Evolutionary conservation across 2,797 vertebrate species (phyloP).

Genomic region (Mastacembelus armatus): DNA sequence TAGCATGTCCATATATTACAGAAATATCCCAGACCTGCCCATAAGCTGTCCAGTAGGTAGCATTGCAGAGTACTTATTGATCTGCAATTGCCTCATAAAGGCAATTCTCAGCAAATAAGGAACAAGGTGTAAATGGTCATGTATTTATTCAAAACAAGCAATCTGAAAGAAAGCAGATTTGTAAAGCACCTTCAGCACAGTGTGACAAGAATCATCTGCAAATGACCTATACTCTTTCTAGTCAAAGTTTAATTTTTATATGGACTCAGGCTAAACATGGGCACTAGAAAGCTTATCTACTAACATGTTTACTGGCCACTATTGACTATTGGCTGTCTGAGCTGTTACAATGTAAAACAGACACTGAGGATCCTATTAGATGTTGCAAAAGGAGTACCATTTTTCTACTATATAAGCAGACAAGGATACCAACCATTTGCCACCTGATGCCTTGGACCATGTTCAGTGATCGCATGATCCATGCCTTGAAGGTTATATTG

Average conservation of each 20-base stretch:
- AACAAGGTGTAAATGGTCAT: constrained; percentile 52
- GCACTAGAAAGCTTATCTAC: background rate
- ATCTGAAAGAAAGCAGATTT: constrained; percentile 26
- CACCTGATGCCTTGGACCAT: background rate
- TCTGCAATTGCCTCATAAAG: constrained; percentile 64
- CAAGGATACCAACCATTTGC: background rate
- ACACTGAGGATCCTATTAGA: too few species aligned
- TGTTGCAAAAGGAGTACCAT: too few species aligned
- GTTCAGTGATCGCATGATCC: background rate
- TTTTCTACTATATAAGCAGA: background rate
- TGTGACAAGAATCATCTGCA: constrained; percentile 10
- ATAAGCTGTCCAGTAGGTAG: constrained; percentile 59
- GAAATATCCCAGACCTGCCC: constrained; percentile 56
- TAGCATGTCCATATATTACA: constrained; percentile 74
- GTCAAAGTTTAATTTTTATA: background rate
- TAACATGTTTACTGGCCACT: background rate
- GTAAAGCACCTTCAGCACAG: constrained; percentile 21
- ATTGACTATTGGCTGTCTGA: background rate
- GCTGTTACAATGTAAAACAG: background rate
- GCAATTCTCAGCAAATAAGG: constrained; percentile 71
- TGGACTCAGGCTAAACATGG: background rate
- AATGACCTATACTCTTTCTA: background rate
- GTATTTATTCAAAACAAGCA: constrained; percentile 69
- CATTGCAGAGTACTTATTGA: constrained; percentile 66
- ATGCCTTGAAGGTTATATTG: background rate